These are phyloP conservation scores for Pogona vitticeps DNA, from an alignment of 2,113 vertebrate genomes.

Conservation along the genomic window DNA sequence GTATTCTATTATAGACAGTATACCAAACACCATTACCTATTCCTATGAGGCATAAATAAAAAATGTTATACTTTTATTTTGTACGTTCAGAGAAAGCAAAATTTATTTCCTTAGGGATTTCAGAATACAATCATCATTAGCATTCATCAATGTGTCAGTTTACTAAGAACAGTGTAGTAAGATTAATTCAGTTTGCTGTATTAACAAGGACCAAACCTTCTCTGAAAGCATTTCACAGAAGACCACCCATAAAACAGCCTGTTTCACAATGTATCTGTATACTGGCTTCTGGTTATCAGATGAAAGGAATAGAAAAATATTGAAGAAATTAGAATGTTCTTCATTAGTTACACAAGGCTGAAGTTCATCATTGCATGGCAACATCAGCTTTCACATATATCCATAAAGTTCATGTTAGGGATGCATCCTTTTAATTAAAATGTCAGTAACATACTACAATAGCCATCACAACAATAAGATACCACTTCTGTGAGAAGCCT, in stretches of 20 bases:
- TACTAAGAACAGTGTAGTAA: neutral
- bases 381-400: constrained; percentile 20
- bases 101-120: neutral
- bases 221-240: neutral
- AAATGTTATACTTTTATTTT: neutral
- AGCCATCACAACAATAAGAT: neutral
- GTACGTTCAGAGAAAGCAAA: neutral
- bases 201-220: neutral
- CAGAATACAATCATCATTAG: neutral
- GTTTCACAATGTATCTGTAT: neutral
- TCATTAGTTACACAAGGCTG: neutral
- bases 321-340: neutral
- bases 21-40: too few relatives aligned
- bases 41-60: too few relatives aligned
- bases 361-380: neutral
- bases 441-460: fast-evolving
- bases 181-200: neutral
- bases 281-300: neutral
- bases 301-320: neutral
- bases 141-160: neutral
- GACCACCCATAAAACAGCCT: neutral
- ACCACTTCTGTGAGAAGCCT: neutral
- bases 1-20: neutral
- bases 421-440: constrained; percentile 24
- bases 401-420: neutral